Base-by-base conservation (phyloP, 2,888 invertebrate genomes). In the Dicranocentrus wangi region DNA sequence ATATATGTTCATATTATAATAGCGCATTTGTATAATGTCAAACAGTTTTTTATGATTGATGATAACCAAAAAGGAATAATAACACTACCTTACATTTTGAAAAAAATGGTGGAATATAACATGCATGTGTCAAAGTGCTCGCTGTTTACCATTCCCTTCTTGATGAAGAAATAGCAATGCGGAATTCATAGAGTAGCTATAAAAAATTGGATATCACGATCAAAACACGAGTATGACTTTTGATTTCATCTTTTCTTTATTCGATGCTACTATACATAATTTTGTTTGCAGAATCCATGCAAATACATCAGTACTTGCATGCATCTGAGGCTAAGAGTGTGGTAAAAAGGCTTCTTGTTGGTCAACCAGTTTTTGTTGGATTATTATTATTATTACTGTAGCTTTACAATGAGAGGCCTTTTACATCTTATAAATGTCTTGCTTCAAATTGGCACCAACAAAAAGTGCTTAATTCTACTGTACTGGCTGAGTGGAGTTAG, bases 331-430 rank as follows among this genome's bases (percentile, higher is more conserved):
- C 13, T 39, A 13, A 39, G 39, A 13, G 39, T 39, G 39, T 39
- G 39, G 13, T 8, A 39, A 39, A 39, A 39, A 39, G 5, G 5
- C 39, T 39, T 39, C 13, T 5, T 28, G 53, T 68, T 68, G 68
- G 21, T 28, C 32, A 53, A 53, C 68, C 53, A 68, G 68, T 68
- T 68, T 68, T 68, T 68, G 68, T 53, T 32, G 32, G 32, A 53
- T 28, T 68, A n/a, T 51, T 68, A 68, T 68, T 53, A 53, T 68
- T 15, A 15, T 1, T 23, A 5, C n/a, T 47, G 28, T 15, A 53
- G 17, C n/a, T 28, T 51, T 53, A 47, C 43, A 15, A 58, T 39
- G 7, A 28, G 28, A 15, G 13, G 8, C 32, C 5, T 15, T 61
- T n/a, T 10, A n/a, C n/a, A 51, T 51, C 8, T 51, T 51, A 51